Base-by-base conservation (phyloP, 2,113 vertebrate genomes). In the Xyrauchen texanus region DNA sequence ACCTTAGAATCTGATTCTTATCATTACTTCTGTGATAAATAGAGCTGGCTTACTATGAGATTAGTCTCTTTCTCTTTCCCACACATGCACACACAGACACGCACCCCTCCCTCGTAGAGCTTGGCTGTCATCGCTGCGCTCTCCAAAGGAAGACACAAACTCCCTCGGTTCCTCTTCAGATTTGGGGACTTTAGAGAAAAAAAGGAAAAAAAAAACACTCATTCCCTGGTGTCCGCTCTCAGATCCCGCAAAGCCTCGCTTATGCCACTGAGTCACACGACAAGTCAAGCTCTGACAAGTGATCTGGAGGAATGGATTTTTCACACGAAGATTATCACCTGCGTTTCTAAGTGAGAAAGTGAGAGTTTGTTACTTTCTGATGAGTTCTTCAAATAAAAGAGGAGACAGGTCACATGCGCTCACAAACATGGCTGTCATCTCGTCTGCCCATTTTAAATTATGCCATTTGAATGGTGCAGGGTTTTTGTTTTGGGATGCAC, bases 1-100 rank as follows among this genome's bases (percentile, higher is more conserved):
- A 92, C 93, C 94, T 94, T 89, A 95, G 94, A 95, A 96, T 97
- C 95, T 94, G 96, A 98, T 97, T 93, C 92, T 96, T 98, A 96
- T 96, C 95, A 88, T 93, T 91, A 92, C 93, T 89, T 91, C 92
- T 66, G 90, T 96, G 97, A 98, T 97, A 95, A 95, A 97, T 94
- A 94, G 94, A 93, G 92, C 88, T 84, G 91, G 92, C 87, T 93
- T 92, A 93, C 90, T 88, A 90, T 93, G 91, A 91, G 96, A 96
- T 95, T 95, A 92, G 89, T 92, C 81, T 84, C 93, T 91, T 91
- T 89, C 92, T 88, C 89, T 93, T 94, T 95, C 90, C 89, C 90
- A 90, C 74, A 57, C 62, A 64, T 71, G 53, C 68, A 78, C 71
- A 44, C 71, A 64, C 49, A 58, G 21, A 34, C 21, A 34, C 3